A percentile compares a stretch with the other conserved stretches of the same genome.
phyloP scores from a whole-genome alignment of 1,140 invertebrate species.

The Procambarus clarkii region DNA sequence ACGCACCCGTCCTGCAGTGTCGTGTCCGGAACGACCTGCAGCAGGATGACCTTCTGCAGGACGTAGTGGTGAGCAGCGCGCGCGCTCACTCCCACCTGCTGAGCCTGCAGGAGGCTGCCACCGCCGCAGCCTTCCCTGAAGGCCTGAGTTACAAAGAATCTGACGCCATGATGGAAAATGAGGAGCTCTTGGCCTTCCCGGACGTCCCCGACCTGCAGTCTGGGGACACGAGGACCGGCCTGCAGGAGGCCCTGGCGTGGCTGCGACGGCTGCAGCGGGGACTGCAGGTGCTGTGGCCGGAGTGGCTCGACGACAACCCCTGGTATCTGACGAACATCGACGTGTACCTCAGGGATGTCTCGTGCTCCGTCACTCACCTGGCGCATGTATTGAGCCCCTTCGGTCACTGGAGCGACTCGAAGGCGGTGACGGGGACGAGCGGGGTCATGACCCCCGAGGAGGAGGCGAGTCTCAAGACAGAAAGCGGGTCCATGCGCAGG shows the following conservation, averaged over 20 bases:
- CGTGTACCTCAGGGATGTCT: slow-evolving; percentile 13
- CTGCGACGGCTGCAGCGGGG: background rate
- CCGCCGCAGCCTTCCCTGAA: slow-evolving; percentile 19
- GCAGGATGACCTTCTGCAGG: background rate
- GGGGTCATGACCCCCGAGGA: background rate
- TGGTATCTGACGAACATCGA: slow-evolving; percentile 10
- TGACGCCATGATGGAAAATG: background rate
- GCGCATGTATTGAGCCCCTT: background rate
- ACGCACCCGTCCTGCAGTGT: background rate
- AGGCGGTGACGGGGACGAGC: too few relatives aligned
- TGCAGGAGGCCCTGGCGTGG: background rate
- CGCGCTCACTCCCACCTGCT: slow-evolving; percentile 21
- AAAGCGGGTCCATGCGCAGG: slow-evolving; percentile 1
- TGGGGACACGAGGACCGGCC: background rate
- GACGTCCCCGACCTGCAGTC: background rate
- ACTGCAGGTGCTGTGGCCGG: slow-evolving; percentile 14
- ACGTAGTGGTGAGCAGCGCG: background rate
- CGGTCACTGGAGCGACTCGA: background rate
- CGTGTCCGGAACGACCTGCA: background rate
- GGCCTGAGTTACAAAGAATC: slow-evolving; percentile 8
- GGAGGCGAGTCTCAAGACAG: slow-evolving; percentile 9
- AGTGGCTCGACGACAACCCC: slow-evolving; percentile 15
- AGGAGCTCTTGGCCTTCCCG: background rate
- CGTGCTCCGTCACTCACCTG: background rate
- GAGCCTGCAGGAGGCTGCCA: background rate